Percentiles rank a stretch among this genome's conserved stretches.
phyloP scores from a whole-genome alignment of 2,888 invertebrate genomes.

The Acanthococcus lagerstroemiae region DNA sequence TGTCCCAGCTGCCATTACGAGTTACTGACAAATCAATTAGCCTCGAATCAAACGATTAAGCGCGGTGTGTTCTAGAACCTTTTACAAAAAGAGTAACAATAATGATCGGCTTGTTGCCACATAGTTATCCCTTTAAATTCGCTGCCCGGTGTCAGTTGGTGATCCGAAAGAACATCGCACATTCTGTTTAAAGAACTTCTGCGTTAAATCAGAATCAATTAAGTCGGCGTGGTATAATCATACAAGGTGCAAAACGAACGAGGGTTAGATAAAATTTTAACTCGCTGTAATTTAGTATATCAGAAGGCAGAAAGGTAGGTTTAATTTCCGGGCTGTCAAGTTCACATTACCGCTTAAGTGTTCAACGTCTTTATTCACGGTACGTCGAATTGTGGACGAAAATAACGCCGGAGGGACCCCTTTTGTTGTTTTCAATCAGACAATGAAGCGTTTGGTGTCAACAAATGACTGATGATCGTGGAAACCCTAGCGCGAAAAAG shows the following conservation, averaged over 20 bases:
- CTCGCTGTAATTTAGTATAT: conserved; percentile 27
- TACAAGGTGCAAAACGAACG: conserved; percentile 6
- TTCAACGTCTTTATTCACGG: conserved; percentile 28
- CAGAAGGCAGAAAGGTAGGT: conserved; percentile 23
- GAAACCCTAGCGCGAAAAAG: not conserved
- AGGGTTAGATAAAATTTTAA: conserved; percentile 10
- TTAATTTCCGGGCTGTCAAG: conserved; percentile 30
- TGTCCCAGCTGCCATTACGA: too few relatives aligned
- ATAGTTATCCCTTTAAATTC: too few relatives aligned
- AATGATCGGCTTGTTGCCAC: too few relatives aligned
- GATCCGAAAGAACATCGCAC: too few relatives aligned
- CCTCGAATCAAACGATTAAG: too few relatives aligned
- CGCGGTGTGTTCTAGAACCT: too few relatives aligned
- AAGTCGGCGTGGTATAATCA: conserved; percentile 1
- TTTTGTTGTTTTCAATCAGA: conserved; percentile 27
- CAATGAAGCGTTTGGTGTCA: conserved; percentile 25
- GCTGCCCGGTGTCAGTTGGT: too few relatives aligned
- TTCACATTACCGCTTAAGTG: conserved; percentile 26
- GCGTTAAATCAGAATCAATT: conserved; percentile 4
- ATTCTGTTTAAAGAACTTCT: too few relatives aligned
- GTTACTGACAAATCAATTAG: too few relatives aligned
- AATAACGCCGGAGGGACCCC: conserved; percentile 16
- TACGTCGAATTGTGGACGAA: conserved; percentile 20
- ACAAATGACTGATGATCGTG: conserved; percentile 25
- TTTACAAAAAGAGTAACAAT: too few relatives aligned